Conservation (phyloP, 2,888 invertebrate species). For the Tyria jacobaeae region DNA sequence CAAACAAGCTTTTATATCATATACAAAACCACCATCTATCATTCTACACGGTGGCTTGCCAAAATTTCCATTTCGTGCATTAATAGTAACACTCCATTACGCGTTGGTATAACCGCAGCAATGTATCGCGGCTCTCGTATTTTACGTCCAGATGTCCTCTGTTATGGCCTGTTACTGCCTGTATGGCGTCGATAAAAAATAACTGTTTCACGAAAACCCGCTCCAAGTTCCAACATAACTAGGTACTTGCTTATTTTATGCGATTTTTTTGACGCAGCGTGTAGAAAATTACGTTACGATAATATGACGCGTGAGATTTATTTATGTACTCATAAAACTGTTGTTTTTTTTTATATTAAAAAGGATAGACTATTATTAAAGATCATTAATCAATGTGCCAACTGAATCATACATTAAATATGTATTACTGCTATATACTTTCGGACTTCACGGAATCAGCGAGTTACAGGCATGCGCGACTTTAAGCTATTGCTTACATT, state of each 20-base stretch:
- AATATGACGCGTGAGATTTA: conserved; percentile 14
- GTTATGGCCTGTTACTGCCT: conserved; percentile 46
- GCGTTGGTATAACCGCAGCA: conserved; percentile 30
- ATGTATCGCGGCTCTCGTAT: conserved; percentile 51
- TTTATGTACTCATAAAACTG: conserved; percentile 8
- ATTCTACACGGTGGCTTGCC: conserved; percentile 14
- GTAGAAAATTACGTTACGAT: conserved; percentile 29
- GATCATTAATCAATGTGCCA: too few relatives aligned
- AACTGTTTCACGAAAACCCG: conserved; percentile 44
- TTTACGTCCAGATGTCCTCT: conserved; percentile 54
- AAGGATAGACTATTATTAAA: too few relatives aligned
- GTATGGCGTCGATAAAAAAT: conserved; percentile 59
- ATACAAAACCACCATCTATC: conserved; percentile 2
- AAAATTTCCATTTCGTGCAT: conserved; percentile 34
- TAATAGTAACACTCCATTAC: conserved; percentile 29
- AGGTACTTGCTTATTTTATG: conserved; percentile 27
- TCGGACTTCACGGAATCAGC: too few relatives aligned
- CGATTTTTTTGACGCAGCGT: conserved; percentile 32
- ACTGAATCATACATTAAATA: too few relatives aligned
- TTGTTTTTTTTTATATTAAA: too few relatives aligned
- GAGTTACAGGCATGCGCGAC: too few relatives aligned
- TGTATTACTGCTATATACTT: too few relatives aligned
- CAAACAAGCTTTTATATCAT: not conserved
- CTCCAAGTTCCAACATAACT: conserved; percentile 18
- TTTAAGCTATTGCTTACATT: too few relatives aligned